Evolutionary conservation across 2,888 invertebrate species (phyloP).

Genomic region (Temnothorax unifasciatus): DNA sequence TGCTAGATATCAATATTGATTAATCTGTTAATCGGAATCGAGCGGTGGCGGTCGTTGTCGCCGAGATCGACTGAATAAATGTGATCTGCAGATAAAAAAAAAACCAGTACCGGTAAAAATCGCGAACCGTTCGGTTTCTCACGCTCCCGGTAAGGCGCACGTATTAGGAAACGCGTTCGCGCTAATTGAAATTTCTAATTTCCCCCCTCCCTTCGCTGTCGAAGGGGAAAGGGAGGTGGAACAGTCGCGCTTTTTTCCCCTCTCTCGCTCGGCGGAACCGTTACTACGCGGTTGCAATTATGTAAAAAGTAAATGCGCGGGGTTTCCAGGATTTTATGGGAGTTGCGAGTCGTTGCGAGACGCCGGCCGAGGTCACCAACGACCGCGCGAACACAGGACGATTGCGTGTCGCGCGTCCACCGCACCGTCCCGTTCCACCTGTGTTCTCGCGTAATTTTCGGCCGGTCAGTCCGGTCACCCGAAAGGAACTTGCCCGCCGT

Average conservation of each 20-base stretch:
- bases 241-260: slow-evolving; percentile 35
- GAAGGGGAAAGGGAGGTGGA: background rate
- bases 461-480: slow-evolving; percentile 19
- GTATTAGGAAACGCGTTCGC: slow-evolving; percentile 68
- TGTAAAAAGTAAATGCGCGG: slow-evolving; percentile 33
- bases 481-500: slow-evolving; percentile 26
- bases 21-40: slow-evolving; percentile 73
- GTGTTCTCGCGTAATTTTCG: slow-evolving; percentile 32
- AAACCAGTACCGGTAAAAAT: slow-evolving; percentile 65
- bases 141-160: slow-evolving; percentile 76
- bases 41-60: background rate
- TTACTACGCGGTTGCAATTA: slow-evolving; percentile 39
- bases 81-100: slow-evolving; percentile 66
- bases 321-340: slow-evolving; percentile 53
- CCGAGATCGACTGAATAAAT: slow-evolving; percentile 63
- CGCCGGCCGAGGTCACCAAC: background rate
- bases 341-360: slow-evolving; percentile 3
- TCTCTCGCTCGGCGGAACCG: slow-evolving; percentile 26
- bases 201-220: slow-evolving; percentile 1
- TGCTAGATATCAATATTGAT: slow-evolving; percentile 54
- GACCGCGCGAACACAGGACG: slow-evolving; percentile 14
- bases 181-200: slow-evolving; percentile 76
- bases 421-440: background rate
- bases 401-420: slow-evolving; percentile 26
- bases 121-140: slow-evolving; percentile 75